Evolutionary conservation across 2,113 vertebrate species (phyloP).

Genomic region (Drymodes brunneopygia): DNA sequence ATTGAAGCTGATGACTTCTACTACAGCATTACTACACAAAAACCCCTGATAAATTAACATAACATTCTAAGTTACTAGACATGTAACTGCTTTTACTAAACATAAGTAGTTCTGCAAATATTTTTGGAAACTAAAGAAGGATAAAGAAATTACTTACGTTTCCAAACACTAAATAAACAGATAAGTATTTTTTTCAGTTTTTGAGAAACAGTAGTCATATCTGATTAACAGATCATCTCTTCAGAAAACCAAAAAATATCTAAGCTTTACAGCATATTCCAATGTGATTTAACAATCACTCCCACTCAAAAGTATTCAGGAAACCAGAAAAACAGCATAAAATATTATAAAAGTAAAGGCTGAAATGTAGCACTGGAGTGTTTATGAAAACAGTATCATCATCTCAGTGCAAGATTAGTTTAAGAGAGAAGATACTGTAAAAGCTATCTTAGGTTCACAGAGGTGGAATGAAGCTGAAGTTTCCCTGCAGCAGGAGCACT

Average conservation of each 20-base stretch:
- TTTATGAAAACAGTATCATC: background rate
- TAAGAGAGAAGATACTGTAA: background rate
- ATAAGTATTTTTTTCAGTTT: background rate
- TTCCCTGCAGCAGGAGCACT: background rate
- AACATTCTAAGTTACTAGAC: background rate
- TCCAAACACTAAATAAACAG: background rate
- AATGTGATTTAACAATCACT: background rate
- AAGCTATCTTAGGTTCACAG: background rate
- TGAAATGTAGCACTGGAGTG: background rate
- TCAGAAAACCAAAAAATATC: background rate
- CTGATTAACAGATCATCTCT: background rate
- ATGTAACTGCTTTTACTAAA: background rate
- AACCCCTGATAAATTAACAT: accelerated
- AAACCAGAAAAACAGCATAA: background rate
- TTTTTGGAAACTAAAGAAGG: background rate
- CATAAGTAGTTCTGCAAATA: background rate
- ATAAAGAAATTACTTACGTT: background rate
- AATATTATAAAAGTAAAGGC: background rate
- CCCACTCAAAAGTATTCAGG: background rate
- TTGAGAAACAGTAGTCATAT: background rate
- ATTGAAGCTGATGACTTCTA: background rate
- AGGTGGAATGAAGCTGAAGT: background rate
- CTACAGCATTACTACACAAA: background rate
- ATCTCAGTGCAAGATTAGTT: background rate
- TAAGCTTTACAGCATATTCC: background rate